Percentiles rank a stretch among this genome's conserved stretches.
Conservation (phyloP, 2,888 invertebrate genomes). For the Drosophila kanekoi region DNA sequence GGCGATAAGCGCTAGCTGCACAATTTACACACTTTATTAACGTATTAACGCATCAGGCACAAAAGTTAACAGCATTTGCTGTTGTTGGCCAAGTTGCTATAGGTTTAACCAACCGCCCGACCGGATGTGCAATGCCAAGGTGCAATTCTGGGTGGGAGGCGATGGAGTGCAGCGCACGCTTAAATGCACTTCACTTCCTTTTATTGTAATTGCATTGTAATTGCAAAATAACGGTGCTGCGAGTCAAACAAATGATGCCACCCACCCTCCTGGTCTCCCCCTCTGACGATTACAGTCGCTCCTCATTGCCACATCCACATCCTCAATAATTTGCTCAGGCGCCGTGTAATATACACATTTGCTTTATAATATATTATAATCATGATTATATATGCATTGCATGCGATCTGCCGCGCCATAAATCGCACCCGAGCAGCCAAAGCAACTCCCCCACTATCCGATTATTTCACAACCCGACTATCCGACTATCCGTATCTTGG, state of each 20-base stretch:
- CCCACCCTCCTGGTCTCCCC: not conserved
- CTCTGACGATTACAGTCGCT: not conserved
- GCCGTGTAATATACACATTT: constrained; percentile 77
- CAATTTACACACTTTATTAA: constrained; percentile 83
- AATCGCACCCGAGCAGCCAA: constrained; percentile 72
- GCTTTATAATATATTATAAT: constrained; percentile 76
- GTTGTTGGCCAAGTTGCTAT: constrained; percentile 57
- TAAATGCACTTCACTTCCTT: constrained; percentile 79
- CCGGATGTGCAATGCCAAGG: constrained; percentile 56
- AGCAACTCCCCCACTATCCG: constrained; percentile 53
- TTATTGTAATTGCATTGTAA: constrained; percentile 80
- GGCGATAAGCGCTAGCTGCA: constrained; percentile 77
- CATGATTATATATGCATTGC: constrained; percentile 77
- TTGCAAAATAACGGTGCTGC: constrained; percentile 75
- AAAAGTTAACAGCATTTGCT: constrained; percentile 55
- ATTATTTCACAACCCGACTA: constrained; percentile 35
- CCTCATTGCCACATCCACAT: constrained; percentile 7
- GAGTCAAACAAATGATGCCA: constrained; percentile 31
- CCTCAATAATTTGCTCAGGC: constrained; percentile 59
- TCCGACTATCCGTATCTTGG: constrained; percentile 58
- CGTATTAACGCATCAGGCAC: constrained; percentile 81
- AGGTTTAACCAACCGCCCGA: constrained; percentile 52
- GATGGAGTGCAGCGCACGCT: constrained; percentile 60
- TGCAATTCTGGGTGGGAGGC: constrained; percentile 10
- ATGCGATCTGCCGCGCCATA: constrained; percentile 78